A percentile compares a stretch with the other conserved stretches of the same genome.
These are phyloP conservation scores for Bombus superbus DNA, from an alignment of 1,140 invertebrate species.

Conservation along the genomic window DNA sequence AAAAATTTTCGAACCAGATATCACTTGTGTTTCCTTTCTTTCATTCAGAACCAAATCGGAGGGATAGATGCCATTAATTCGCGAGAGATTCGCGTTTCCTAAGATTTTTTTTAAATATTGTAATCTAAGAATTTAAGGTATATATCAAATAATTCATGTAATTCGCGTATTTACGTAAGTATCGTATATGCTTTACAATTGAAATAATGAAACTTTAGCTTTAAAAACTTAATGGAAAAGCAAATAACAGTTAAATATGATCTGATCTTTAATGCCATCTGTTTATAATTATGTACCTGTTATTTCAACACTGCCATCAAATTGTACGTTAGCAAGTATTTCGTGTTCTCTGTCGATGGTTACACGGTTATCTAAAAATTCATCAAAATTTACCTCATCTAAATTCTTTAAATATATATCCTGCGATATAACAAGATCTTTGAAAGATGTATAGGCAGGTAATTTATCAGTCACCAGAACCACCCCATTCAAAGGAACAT, in stretches of 20 bases:
- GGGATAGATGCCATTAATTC: constrained; percentile 67
- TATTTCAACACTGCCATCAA: constrained; percentile 64
- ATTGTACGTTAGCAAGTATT: constrained; percentile 65
- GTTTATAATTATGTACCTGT: constrained; percentile 42
- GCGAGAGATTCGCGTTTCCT: constrained; percentile 51
- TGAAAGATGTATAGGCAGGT: constrained; percentile 63
- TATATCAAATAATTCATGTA: background rate
- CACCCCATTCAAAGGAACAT: constrained; percentile 44
- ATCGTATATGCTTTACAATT: background rate
- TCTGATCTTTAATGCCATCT: background rate
- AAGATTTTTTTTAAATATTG: background rate
- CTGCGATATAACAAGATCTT: constrained; percentile 58
- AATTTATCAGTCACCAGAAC: constrained; percentile 49
- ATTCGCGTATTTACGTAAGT: background rate
- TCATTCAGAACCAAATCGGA: constrained; percentile 66
- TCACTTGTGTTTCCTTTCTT: constrained; percentile 51
- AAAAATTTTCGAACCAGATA: constrained; percentile 69
- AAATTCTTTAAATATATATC: constrained; percentile 62
- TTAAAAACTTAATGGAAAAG: background rate
- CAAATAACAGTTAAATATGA: background rate
- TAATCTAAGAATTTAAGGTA: background rate
- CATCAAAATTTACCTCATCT: constrained; percentile 68
- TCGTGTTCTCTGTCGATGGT: constrained; percentile 64
- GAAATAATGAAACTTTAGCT: background rate
- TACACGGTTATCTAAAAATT: constrained; percentile 67